Conservation (phyloP, 2,113 vertebrate species). For the Gallinago undulata region DNA sequence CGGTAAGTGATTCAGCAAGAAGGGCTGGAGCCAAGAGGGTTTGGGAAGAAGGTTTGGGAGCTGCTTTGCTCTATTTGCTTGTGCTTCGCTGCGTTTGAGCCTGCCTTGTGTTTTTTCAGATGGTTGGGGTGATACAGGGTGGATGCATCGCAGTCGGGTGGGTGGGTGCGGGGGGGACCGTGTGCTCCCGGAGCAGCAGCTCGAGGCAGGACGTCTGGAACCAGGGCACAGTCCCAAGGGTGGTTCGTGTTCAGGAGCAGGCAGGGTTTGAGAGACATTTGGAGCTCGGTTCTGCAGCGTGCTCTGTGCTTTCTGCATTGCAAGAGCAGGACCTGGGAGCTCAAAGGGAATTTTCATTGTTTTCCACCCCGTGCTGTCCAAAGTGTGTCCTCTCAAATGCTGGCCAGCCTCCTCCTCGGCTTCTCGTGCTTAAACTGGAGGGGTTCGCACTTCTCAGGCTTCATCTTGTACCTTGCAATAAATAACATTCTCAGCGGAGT, state of each 20-base stretch:
- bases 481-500: neutral
- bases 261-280: rapidly evolving
- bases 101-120: rapidly evolving
- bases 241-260: rapidly evolving
- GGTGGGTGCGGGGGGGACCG: neutral
- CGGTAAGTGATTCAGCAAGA: constrained; percentile 54
- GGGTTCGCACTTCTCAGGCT: neutral
- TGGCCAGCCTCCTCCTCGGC: neutral
- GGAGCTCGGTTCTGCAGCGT: neutral
- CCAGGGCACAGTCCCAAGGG: neutral
- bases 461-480: neutral
- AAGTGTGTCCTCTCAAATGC: rapidly evolving
- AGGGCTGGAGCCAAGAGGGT: neutral
- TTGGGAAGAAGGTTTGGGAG: neutral
- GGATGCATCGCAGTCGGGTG: rapidly evolving
- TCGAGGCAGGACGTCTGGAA: neutral
- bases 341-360: neutral
- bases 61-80: neutral
- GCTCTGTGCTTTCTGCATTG: neutral
- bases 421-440: neutral
- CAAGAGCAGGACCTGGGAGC: neutral
- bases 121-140: rapidly evolving
- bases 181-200: rapidly evolving
- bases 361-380: rapidly evolving
- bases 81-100: rapidly evolving